A percentile compares a stretch with the other conserved stretches of the same genome.
phyloP scores from a whole-genome alignment of 2,888 invertebrate species.

The Geophilus truncorum region DNA sequence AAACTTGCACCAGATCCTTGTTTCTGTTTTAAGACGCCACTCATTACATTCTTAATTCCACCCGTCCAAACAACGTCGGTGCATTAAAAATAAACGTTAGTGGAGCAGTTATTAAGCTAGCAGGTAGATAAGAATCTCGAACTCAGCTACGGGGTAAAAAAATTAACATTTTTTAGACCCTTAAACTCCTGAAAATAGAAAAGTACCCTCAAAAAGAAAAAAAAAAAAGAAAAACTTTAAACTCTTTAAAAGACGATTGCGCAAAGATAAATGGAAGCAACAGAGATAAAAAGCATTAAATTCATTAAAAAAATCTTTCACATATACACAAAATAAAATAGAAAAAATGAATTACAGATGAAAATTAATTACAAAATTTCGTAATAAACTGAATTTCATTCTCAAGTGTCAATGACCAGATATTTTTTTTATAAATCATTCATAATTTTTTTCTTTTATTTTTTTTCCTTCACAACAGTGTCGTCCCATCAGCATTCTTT shows the following conservation, averaged over 20 bases:
- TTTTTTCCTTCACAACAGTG: not conserved
- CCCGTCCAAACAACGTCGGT: not conserved
- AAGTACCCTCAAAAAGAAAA: not conserved
- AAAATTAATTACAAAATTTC: no score
- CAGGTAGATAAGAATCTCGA: not conserved
- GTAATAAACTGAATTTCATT: not conserved
- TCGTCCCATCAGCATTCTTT: not conserved
- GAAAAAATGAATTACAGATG: no score
- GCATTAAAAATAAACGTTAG: not conserved
- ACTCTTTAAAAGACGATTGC: not conserved
- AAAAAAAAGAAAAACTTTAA: not conserved
- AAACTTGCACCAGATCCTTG: not conserved
- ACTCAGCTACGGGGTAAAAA: not conserved
- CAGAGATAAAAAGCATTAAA: no score
- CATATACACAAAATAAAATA: no score
- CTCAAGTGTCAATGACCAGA: not conserved
- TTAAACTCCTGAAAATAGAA: not conserved
- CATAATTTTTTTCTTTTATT: not conserved
- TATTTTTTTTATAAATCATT: not conserved
- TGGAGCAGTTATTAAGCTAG: not conserved
- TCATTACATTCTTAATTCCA: not conserved
- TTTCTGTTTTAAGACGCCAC: not conserved
- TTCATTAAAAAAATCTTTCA: no score
- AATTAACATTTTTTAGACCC: not conserved
- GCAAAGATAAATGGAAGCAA: not conserved